A percentile compares a stretch with the other conserved stretches of the same genome.
phyloP scores from a whole-genome alignment of 2,797 vertebrate genomes.

The Cetoscarus ocellatus region DNA sequence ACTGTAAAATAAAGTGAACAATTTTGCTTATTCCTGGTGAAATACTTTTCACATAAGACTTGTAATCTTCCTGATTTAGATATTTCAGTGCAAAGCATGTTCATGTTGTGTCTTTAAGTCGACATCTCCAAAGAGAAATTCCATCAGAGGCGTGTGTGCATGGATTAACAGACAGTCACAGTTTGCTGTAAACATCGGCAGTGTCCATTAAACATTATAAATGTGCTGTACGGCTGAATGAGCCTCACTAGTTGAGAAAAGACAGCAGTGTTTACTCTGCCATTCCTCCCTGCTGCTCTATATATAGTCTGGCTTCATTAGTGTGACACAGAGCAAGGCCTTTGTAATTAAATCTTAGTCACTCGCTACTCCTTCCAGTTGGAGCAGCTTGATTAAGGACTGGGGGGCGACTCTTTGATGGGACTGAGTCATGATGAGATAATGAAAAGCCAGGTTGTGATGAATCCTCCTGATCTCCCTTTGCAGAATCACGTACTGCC shows the following conservation, averaged over 20 bases:
- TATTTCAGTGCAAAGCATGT: too few relatives aligned
- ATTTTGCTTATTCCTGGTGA: too few relatives aligned
- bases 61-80: too few relatives aligned
- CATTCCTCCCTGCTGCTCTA: slow-evolving; percentile 43
- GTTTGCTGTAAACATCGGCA: neutral
- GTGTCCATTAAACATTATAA: neutral
- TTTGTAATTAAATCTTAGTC: slow-evolving; percentile 76
- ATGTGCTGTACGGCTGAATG: slow-evolving; percentile 6
- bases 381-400: slow-evolving; percentile 55
- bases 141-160: neutral
- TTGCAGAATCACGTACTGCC: slow-evolving; percentile 97
- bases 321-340: slow-evolving; percentile 72
- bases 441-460: slow-evolving; percentile 67
- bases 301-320: slow-evolving; percentile 71
- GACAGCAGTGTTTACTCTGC: slow-evolving; percentile 47
- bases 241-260: slow-evolving; percentile 37
- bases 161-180: slow-evolving; percentile 2
- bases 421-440: slow-evolving; percentile 53
- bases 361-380: slow-evolving; percentile 59
- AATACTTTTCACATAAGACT: too few relatives aligned
- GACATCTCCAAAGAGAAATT: neutral
- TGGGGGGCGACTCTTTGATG: slow-evolving; percentile 42
- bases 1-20: too few relatives aligned
- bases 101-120: too few relatives aligned
- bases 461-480: slow-evolving; percentile 37